These are phyloP conservation scores for Drosophila sordidapex DNA, from an alignment of 2,888 invertebrate genomes.

Conservation along the genomic window DNA sequence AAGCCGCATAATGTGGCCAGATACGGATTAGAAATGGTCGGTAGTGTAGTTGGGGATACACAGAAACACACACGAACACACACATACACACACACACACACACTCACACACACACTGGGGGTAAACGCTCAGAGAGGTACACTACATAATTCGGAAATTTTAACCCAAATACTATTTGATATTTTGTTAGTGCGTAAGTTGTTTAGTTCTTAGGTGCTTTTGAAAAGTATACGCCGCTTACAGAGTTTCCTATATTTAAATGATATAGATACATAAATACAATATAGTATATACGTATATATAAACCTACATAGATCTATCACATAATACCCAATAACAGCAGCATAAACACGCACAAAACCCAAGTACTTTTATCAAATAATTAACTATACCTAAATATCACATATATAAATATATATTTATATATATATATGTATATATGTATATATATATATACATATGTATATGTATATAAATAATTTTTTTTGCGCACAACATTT, in stretches of 20 bases:
- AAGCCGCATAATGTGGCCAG: conserved; percentile 33
- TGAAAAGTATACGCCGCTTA: conserved; percentile 82
- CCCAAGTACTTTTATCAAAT: conserved; percentile 29
- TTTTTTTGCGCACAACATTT: conserved; percentile 44
- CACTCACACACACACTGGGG: conserved; percentile 13
- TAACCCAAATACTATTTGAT: conserved; percentile 80
- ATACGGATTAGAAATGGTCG: conserved; percentile 26
- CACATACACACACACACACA: not conserved
- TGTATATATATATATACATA: conserved; percentile 6
- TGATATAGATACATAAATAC: conserved; percentile 33
- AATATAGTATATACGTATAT: conserved; percentile 11
- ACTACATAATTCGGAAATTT: conserved; percentile 62
- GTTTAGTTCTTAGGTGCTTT: conserved; percentile 79
- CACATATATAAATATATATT: conserved; percentile 18
- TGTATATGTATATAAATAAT: not conserved
- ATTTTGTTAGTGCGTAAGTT: conserved; percentile 69
- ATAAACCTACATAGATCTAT: conserved; percentile 32
- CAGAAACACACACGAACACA: not conserved
- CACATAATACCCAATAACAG: conserved; percentile 21
- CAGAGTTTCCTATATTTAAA: conserved; percentile 77
- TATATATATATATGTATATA: conserved; percentile 5
- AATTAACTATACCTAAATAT: conserved; percentile 17
- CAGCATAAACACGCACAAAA: conserved; percentile 31
- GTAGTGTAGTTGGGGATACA: conserved; percentile 16
- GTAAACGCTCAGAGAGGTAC: conserved; percentile 43